These are phyloP conservation scores for Cuniculus paca DNA, from an alignment of 2,797 vertebrate genomes.

Conservation along the genomic window DNA sequence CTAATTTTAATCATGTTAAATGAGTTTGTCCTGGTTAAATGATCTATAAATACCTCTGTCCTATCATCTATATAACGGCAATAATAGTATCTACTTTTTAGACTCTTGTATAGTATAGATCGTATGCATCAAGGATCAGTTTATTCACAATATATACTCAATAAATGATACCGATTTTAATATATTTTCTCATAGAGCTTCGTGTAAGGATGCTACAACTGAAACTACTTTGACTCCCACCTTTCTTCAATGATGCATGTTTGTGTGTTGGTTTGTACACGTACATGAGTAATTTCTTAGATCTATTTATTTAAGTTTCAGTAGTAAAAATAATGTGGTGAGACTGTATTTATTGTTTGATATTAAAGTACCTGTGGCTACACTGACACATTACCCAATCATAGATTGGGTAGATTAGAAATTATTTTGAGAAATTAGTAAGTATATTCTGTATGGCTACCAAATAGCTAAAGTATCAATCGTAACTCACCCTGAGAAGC, in stretches of 20 bases:
- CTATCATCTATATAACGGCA: neutral
- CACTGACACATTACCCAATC: neutral
- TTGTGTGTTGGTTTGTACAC: neutral
- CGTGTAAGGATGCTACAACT: neutral
- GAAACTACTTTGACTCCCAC: neutral
- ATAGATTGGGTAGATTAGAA: neutral
- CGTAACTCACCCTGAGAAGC: neutral
- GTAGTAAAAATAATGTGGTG: neutral
- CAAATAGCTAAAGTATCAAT: constrained; percentile 43
- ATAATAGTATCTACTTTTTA: neutral
- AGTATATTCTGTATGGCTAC: neutral
- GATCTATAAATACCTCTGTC: neutral
- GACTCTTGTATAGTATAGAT: neutral
- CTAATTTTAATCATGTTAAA: constrained; percentile 12
- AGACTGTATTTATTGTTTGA: neutral
- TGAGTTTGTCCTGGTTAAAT: neutral
- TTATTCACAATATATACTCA: neutral
- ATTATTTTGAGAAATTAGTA: constrained; percentile 60
- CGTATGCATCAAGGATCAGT: neutral
- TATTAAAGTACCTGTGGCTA: neutral
- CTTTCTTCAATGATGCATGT: neutral
- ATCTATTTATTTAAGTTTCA: neutral
- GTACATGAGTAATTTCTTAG: neutral
- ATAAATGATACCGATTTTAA: neutral
- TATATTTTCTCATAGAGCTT: neutral